phyloP scores from a whole-genome alignment of 2,113 vertebrate species.

The Callopanchax toddi region DNA sequence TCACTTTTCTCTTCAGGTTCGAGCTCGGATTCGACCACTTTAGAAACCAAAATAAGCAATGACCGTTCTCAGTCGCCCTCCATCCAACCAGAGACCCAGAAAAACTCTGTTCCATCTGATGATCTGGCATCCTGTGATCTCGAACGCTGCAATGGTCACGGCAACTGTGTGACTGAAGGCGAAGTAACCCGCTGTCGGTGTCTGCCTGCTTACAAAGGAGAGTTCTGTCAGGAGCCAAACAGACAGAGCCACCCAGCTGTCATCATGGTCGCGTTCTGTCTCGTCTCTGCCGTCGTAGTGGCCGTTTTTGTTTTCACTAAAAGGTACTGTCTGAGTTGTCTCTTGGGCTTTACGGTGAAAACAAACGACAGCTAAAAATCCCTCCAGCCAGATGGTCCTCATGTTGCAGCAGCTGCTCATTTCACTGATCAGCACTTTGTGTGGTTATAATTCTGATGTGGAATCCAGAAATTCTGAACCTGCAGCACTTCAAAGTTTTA shows the following conservation, averaged over 20 bases:
- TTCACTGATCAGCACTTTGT: too few species aligned
- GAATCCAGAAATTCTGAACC: not conserved
- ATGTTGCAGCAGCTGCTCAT: too few species aligned
- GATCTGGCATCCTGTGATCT: slow-evolving; percentile 72
- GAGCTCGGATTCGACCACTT: slow-evolving; percentile 10
- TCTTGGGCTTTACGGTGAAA: not conserved
- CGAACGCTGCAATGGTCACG: slow-evolving; percentile 77
- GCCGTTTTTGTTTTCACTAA: slow-evolving; percentile 40
- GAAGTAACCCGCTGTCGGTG: slow-evolving; percentile 78
- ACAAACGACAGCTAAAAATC: not conserved
- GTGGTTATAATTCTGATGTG: not conserved
- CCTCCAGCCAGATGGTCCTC: too few species aligned
- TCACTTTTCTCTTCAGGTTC: slow-evolving; percentile 44
- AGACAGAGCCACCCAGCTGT: slow-evolving; percentile 26
- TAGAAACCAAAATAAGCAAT: not conserved
- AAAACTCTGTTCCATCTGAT: slow-evolving; percentile 15
- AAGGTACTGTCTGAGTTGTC: slow-evolving; percentile 43
- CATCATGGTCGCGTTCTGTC: slow-evolving; percentile 50
- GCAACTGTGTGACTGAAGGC: slow-evolving; percentile 75
- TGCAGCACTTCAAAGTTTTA: not conserved
- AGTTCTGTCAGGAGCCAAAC: slow-evolving; percentile 80
- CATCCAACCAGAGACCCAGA: not conserved
- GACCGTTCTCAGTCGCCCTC: not conserved
- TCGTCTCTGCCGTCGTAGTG: slow-evolving; percentile 11
- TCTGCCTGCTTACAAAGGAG: slow-evolving; percentile 75